Evolutionary conservation across 2,888 invertebrate species (phyloP), one percentile per base, ranked within the genome.

Genomic region (Nycteola revayana): DNA sequence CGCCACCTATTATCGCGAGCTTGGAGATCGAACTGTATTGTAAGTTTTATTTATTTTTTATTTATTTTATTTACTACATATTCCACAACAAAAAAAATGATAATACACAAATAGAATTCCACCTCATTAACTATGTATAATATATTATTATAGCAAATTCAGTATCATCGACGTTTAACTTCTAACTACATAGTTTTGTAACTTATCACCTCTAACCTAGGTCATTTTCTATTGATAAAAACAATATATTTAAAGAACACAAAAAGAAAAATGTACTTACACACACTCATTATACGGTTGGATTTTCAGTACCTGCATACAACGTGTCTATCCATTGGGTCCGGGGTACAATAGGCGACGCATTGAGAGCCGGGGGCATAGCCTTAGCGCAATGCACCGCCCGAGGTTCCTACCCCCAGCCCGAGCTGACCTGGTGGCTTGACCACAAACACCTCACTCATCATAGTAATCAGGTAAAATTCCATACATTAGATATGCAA

Each of bases 1-100:
- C 93, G 14, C 86, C 92, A 3, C 94, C 95, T 8, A 90, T 94
- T 39, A 90, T 92, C 34, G 90, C 93, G 37, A 90, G 91, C 1
- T 90, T 94, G 46, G 90, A 91, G 3, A 85, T 95, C 59, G 93
- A 95, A 68, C 89, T 95, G 66, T 94, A 93, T 64, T 89, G 95
- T 95, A 75, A 94, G 94, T 80, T 14, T 2, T 14, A 14, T 14
- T 14, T 14, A 14, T 14, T 14, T 14, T 14, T 2, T 14, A 3
- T 14, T 14, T 5, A 14, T 14, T 14, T 14, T 14, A 14, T n/a
- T n/a, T n/a, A n/a, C n/a, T n/a, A n/a, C n/a, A n/a, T n/a, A n/a
- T n/a, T n/a, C n/a, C n/a, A n/a, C n/a, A n/a, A n/a, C n/a, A n/a
- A n/a, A n/a, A n/a, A n/a, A n/a, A n/a, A n/a, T n/a, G n/a, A n/a